Evolutionary conservation across 2,888 invertebrate species (phyloP).

Genomic region (Hemithea aestivaria): DNA sequence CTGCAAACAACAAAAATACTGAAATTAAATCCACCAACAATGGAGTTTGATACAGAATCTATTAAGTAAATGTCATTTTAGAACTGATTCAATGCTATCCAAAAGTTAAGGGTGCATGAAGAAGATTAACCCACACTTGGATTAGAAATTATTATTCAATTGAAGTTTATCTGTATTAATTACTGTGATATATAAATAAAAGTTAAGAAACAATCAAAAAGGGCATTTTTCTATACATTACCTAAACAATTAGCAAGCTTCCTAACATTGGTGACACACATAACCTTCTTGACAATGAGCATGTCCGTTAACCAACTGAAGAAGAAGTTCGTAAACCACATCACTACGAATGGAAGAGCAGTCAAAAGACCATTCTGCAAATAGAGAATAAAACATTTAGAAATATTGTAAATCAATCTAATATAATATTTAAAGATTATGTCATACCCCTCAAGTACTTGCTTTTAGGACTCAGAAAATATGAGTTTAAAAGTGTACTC

Average conservation of each 20-base stretch:
- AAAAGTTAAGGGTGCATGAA: no score
- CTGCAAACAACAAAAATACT: conserved; percentile 42
- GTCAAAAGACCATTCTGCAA: conserved; percentile 84
- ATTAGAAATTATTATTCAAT: no score
- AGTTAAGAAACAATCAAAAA: no score
- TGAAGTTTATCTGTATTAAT: no score
- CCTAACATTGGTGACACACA: conserved; percentile 76
- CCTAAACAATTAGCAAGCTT: conserved; percentile 79
- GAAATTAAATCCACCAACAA: no score
- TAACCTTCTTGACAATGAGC: conserved; percentile 73
- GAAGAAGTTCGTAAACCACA: conserved; percentile 85
- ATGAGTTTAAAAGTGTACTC: background rate
- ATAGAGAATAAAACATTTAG: conserved; percentile 1
- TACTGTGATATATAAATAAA: no score
- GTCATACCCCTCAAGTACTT: conserved; percentile 11
- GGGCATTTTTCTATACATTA: no score
- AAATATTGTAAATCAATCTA: background rate
- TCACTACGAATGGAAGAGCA: conserved; percentile 85
- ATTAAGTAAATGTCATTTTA: no score
- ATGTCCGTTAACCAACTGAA: conserved; percentile 83
- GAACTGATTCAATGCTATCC: no score
- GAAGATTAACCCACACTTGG: no score
- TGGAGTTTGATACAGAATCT: no score
- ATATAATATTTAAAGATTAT: background rate
- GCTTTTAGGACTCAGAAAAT: conserved; percentile 4